phyloP scores from a whole-genome alignment of 2,888 invertebrate genomes.

The Seladonia tumulorum region DNA sequence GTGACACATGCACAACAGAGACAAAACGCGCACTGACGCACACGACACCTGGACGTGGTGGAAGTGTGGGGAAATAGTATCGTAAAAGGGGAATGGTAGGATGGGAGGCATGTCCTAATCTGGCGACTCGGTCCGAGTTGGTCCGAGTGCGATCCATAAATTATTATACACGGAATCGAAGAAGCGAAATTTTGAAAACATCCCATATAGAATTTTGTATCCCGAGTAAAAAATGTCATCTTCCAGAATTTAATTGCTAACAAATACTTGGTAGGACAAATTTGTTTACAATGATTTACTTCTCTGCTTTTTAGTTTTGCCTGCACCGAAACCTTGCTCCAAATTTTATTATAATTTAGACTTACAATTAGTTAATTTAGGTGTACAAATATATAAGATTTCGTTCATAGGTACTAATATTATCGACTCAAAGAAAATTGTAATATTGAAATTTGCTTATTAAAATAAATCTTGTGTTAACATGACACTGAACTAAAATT shows the following conservation, averaged over 20 bases:
- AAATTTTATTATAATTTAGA: constrained; percentile 27
- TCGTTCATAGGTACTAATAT: constrained; percentile 23
- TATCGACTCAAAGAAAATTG: constrained; percentile 35
- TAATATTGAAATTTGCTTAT: constrained; percentile 50
- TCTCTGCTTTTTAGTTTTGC: constrained; percentile 73
- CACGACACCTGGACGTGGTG: no score
- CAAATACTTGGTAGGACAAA: not conserved
- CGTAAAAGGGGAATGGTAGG: no score
- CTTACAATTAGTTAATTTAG: constrained; percentile 25
- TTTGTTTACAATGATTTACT: constrained; percentile 17
- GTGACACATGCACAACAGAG: no score
- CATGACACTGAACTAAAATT: constrained; percentile 23
- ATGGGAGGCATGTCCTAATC: no score
- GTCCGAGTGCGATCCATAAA: no score
- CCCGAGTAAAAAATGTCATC: not conserved
- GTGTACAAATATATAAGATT: constrained; percentile 25
- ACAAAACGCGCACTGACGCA: no score
- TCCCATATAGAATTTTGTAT: not conserved
- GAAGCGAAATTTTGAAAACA: constrained; percentile 1
- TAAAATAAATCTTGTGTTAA: constrained; percentile 53
- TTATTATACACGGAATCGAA: not conserved
- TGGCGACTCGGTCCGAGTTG: no score
- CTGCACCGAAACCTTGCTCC: constrained; percentile 66
- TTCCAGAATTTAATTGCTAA: not conserved
- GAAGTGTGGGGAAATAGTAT: no score